Evolutionary conservation across 2,797 vertebrate genomes (phyloP).

Genomic region (Acipenser ruthenus): DNA sequence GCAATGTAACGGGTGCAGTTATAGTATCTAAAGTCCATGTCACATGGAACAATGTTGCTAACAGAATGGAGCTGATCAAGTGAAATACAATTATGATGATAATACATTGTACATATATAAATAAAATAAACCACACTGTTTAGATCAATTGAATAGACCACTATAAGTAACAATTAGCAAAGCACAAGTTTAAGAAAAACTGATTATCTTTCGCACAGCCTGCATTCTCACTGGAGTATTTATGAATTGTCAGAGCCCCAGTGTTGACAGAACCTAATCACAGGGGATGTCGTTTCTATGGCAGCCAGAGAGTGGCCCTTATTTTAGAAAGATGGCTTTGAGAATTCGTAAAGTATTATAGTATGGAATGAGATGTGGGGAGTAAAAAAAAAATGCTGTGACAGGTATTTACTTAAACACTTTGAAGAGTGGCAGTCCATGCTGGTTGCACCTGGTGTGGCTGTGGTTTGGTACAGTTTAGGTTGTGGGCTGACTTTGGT

Average conservation of each 20-base stretch:
- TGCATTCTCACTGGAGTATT: constrained; percentile 8
- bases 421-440: too few relatives aligned
- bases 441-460: too few relatives aligned
- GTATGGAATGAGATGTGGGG: constrained; percentile 28
- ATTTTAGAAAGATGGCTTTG: constrained; percentile 36
- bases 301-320: constrained; percentile 25
- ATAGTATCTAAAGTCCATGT: too few relatives aligned
- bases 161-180: neutral
- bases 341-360: constrained; percentile 33
- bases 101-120: constrained; percentile 32
- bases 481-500: too few relatives aligned
- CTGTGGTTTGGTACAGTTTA: too few relatives aligned
- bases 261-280: constrained; percentile 4
- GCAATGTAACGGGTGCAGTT: too few relatives aligned
- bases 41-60: too few relatives aligned
- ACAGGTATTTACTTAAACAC: too few relatives aligned
- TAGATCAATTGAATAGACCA: constrained; percentile 11
- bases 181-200: too few relatives aligned
- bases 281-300: constrained; percentile 15
- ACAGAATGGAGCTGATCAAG: neutral
- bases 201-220: neutral
- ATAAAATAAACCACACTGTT: constrained; percentile 33
- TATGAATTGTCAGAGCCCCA: neutral
- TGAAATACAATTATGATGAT: constrained; percentile 39
- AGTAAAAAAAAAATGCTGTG: constrained; percentile 12